A percentile compares a stretch with the other conserved stretches of the same genome.
Evolutionary conservation across 2,797 vertebrate genomes (phyloP).

Genomic region (Darevskia mixta): DNA sequence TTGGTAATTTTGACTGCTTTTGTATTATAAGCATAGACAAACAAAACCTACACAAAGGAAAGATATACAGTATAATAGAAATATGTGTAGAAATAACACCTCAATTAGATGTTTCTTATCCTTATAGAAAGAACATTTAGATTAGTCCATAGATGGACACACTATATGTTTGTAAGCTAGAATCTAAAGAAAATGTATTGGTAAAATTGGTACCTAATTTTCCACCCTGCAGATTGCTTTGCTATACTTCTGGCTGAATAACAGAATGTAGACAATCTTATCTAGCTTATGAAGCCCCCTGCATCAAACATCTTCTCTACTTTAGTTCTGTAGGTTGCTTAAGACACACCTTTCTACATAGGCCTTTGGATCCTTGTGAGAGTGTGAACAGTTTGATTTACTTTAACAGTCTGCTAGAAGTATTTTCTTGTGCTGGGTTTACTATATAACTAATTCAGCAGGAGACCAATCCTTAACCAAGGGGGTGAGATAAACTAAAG

Average conservation of each 20-base stretch:
- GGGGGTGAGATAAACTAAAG: slow-evolving; percentile 16
- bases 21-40: slow-evolving; percentile 81
- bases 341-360: too few species aligned
- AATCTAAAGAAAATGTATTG: not conserved
- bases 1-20: slow-evolving; percentile 64
- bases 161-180: not conserved
- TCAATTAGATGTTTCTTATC: too few species aligned
- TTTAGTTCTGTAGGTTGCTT: not conserved
- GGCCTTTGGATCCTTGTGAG: too few species aligned
- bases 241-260: not conserved
- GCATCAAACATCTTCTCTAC: not conserved
- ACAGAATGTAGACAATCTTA: not conserved
- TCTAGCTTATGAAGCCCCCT: not conserved
- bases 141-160: not conserved
- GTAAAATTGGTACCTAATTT: not conserved
- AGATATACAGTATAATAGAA: slow-evolving; percentile 23
- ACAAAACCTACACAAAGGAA: slow-evolving; percentile 73
- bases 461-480: not conserved
- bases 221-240: not conserved
- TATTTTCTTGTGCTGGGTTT: not conserved
- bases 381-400: not conserved
- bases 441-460: not conserved
- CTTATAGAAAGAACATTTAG: not conserved
- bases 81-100: too few species aligned
- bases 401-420: not conserved